These are phyloP conservation scores for Crambe crambe DNA, from an alignment of 37 sponge, comb jelly and placozoan species.

Conservation along the genomic window DNA sequence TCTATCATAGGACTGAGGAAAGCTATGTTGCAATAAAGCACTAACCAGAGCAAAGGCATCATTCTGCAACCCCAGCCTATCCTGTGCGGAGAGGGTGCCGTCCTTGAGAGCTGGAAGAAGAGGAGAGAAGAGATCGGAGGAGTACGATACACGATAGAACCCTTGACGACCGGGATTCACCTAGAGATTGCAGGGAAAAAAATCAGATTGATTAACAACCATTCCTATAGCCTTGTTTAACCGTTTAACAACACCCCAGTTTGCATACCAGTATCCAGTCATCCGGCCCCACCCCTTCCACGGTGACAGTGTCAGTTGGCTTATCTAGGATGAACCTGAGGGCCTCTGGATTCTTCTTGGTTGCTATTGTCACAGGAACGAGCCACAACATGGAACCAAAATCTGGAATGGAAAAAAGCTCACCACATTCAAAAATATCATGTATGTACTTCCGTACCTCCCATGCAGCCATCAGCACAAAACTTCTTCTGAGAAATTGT, in stretches of 20 bases:
- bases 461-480: constrained; percentile 80
- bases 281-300: constrained; percentile 41
- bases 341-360: too few relatives aligned
- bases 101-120: constrained; percentile 71
- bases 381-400: constrained; percentile 30
- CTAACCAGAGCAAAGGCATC: constrained; percentile 83
- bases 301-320: too few relatives aligned
- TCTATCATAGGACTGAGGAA: too few relatives aligned
- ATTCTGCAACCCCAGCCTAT: constrained; percentile 81
- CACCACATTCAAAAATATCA: neutral
- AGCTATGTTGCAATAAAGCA: too few relatives aligned
- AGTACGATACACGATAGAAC: constrained; percentile 92
- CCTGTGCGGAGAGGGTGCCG: constrained; percentile 63
- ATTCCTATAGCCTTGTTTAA: too few relatives aligned
- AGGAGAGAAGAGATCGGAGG: constrained; percentile 56
- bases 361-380: too few relatives aligned
- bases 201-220: too few relatives aligned
- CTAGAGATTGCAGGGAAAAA: too few relatives aligned
- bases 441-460: constrained; percentile 11
- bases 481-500: constrained; percentile 78
- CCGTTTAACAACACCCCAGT: too few relatives aligned
- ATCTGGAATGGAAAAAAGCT: constrained; percentile 1
- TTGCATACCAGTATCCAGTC: too few relatives aligned
- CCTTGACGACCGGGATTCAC: constrained; percentile 69
- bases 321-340: too few relatives aligned